Conservation (phyloP, 2,113 vertebrate genomes). For the Phalacrocorax brasilianus region DNA sequence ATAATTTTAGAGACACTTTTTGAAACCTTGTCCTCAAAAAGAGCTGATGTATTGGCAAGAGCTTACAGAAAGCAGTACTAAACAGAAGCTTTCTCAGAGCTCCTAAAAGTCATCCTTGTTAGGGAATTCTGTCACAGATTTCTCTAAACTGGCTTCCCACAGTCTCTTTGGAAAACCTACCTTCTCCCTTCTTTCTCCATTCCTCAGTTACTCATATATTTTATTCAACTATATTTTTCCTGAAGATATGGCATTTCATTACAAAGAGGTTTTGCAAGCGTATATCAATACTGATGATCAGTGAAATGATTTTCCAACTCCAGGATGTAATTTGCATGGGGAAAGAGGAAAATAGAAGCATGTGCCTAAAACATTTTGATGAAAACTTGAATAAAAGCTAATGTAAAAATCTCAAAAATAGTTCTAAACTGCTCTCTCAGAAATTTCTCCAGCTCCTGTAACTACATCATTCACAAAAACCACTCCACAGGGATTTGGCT, state of each 20-base stretch:
- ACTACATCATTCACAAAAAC: neutral
- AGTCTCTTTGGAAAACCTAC: neutral
- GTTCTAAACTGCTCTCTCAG: neutral
- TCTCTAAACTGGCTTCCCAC: neutral
- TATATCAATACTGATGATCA: neutral
- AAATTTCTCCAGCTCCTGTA: neutral
- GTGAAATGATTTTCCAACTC: neutral
- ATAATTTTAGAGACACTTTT: neutral
- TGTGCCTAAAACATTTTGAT: neutral
- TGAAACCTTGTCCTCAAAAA: neutral
- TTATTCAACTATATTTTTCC: neutral
- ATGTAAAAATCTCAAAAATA: neutral
- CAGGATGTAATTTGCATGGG: neutral
- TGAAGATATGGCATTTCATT: neutral
- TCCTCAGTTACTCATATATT: neutral
- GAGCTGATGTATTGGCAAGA: neutral
- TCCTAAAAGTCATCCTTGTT: neutral
- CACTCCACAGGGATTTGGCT: neutral
- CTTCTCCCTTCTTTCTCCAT: neutral
- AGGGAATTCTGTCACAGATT: neutral
- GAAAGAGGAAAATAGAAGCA: rapidly evolving
- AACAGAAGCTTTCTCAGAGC: neutral
- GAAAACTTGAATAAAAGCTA: neutral
- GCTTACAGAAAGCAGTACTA: neutral
- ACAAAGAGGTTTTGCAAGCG: neutral